Conservation (phyloP, 2,113 vertebrate genomes). For the Tonatia bakeri region DNA sequence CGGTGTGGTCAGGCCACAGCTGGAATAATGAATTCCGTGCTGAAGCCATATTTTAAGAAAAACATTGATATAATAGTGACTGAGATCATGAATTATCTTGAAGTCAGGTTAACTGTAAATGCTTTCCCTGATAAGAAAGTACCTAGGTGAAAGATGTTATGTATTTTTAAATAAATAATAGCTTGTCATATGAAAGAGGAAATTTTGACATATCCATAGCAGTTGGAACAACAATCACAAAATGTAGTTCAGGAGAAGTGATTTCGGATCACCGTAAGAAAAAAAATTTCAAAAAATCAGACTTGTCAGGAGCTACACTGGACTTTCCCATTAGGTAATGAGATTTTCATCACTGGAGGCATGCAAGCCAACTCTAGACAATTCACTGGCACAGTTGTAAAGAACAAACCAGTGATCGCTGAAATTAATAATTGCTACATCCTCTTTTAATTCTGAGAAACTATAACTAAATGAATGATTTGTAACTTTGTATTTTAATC, state of each 20-base stretch:
- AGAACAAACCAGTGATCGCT: background rate
- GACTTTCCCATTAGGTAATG: background rate
- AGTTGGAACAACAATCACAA: background rate
- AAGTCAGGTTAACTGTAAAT: background rate
- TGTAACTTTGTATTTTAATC: constrained; percentile 48
- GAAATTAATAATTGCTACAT: constrained; percentile 6
- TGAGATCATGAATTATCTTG: background rate
- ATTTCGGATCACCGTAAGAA: background rate
- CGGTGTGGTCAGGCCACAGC: background rate
- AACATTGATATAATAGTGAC: background rate
- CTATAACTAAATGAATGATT: constrained; percentile 23
- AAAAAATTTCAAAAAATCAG: background rate
- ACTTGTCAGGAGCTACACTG: background rate
- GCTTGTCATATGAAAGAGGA: background rate
- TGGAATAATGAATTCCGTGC: background rate
- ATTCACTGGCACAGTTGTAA: background rate
- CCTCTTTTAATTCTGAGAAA: constrained; percentile 17
- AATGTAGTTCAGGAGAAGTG: background rate
- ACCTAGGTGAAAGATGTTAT: background rate
- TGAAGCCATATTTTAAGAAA: background rate
- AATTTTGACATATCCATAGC: background rate
- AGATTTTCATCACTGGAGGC: background rate
- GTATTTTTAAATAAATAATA: background rate
- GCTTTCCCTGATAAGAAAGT: background rate
- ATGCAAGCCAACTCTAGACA: background rate